These are phyloP conservation scores for Hippocampus comes DNA, from an alignment of 2,113 vertebrate genomes.

Conservation along the genomic window DNA sequence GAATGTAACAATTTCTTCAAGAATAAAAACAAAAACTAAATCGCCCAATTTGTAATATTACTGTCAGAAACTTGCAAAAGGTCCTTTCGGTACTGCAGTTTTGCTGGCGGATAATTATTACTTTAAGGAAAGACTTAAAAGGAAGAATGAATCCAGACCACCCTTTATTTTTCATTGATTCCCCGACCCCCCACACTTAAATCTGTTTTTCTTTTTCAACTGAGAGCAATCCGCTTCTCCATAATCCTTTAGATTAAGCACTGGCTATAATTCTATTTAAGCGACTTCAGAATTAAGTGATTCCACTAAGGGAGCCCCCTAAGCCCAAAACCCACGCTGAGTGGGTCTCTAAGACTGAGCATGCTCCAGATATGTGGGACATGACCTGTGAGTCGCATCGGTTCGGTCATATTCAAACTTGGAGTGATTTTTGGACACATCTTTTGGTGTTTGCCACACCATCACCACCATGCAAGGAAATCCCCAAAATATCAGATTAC, in stretches of 20 bases:
- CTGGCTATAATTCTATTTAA: constrained; percentile 53
- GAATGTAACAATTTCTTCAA: constrained; percentile 18
- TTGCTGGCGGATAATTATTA: background rate
- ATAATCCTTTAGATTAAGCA: constrained; percentile 58
- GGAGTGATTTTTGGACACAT: constrained; percentile 10
- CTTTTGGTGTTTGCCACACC: constrained; percentile 5
- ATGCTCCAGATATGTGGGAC: constrained; percentile 24
- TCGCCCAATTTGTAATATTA: constrained; percentile 4
- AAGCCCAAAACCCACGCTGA: constrained; percentile 32
- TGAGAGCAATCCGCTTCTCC: constrained; percentile 43
- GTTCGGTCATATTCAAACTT: constrained; percentile 7
- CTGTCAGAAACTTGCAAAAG: background rate
- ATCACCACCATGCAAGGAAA: background rate
- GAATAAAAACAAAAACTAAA: background rate
- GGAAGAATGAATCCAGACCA: background rate
- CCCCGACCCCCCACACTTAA: background rate
- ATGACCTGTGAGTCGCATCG: constrained; percentile 37
- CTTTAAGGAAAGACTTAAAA: background rate
- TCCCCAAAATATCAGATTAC: background rate
- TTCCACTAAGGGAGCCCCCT: constrained; percentile 38
- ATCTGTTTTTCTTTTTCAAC: constrained; percentile 36
- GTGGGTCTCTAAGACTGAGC: constrained; percentile 22
- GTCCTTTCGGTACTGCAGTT: background rate
- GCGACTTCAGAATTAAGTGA: constrained; percentile 51
- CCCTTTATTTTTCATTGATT: background rate